A percentile compares a stretch with the other conserved stretches of the same genome.
phyloP scores from a whole-genome alignment of 2,113 vertebrate species.

The Donacobius atricapilla region DNA sequence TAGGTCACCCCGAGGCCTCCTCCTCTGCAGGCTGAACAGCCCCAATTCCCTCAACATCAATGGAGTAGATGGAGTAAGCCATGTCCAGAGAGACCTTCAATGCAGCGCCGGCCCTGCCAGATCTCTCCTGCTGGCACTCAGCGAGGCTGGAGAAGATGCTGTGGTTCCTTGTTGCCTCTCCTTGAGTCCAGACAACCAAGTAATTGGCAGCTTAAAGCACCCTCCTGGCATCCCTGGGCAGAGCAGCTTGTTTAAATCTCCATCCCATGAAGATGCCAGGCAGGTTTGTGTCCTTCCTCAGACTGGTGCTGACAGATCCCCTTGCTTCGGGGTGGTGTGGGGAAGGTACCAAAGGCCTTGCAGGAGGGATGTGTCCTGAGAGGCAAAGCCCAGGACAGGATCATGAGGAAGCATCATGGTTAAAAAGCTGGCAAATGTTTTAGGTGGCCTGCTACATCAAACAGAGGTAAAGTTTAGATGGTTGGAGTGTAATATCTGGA shows the following conservation, averaged over 20 bases:
- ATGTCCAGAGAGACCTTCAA: background rate
- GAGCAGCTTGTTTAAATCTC: background rate
- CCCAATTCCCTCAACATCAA: background rate
- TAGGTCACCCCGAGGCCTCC: background rate
- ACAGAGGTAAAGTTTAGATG: background rate
- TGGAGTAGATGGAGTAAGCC: background rate
- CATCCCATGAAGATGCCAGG: accelerated
- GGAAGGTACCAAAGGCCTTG: background rate
- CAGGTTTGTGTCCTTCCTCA: background rate
- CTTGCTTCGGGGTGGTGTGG: background rate
- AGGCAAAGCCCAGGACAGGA: background rate
- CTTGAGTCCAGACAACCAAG: background rate
- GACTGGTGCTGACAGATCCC: background rate
- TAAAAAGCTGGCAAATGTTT: background rate
- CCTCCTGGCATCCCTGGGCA: background rate
- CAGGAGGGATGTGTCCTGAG: background rate
- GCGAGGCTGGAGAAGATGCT: background rate
- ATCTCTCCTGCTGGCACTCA: background rate
- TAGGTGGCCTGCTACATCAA: background rate
- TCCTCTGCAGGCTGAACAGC: background rate
- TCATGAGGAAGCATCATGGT: background rate
- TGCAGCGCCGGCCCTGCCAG: background rate
- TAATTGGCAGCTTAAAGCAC: background rate
- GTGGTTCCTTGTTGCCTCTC: background rate
- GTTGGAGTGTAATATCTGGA: background rate